Evolutionary conservation across 2,113 vertebrate genomes (phyloP), one percentile per base, ranked within the genome.

Genomic region (Gnathonemus longibarbis): DNA sequence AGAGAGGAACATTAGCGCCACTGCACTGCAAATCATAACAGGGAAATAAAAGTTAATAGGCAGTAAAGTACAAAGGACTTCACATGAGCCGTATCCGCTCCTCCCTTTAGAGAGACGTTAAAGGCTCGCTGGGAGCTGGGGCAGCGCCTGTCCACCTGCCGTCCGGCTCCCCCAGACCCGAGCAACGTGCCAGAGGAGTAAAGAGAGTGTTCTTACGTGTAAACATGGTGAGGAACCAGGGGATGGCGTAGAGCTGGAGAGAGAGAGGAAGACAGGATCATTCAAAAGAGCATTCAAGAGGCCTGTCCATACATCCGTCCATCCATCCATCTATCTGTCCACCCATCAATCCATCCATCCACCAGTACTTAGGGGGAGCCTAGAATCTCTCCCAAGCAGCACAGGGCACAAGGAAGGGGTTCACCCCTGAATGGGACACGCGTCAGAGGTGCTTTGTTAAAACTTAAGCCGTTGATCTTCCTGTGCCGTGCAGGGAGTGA

Each of bases 151-250:
- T 19, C 27, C 8, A 1, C 45, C 13, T n/a, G 42, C 21, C 13
- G 5, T 8, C 15, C 46, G 17, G 21, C 62, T 49, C 15, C 62
- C 4, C 27, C 15, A 7, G 77, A 10, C 45, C 83, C n/a, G 35
- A 77, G 46, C 24, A 27, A 49, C 17, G 11, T 2, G 45, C 84
- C 88, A 90, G 39, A 90, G 21, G 10, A 90, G 80, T 31, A 80
- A n/a, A 86, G 89, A 66, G 87, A 80, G 15, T 52, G 13, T 77
- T 98, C 98, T 99, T 94, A 99, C 98, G 98, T 93, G 98, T 99
- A 94, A 99, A 99, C 98, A 99, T 99, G 10, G 98, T 99, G 84
- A 99, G 97, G 95, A 99, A 99, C 98, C 98, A 99, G 31, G 98
- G 98, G 92, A 99, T 99, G 0, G 98, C 98, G 90, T 99, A 99